phyloP scores from a whole-genome alignment of 1,140 invertebrate genomes.

The Carcinoscorpius rotundicauda region DNA sequence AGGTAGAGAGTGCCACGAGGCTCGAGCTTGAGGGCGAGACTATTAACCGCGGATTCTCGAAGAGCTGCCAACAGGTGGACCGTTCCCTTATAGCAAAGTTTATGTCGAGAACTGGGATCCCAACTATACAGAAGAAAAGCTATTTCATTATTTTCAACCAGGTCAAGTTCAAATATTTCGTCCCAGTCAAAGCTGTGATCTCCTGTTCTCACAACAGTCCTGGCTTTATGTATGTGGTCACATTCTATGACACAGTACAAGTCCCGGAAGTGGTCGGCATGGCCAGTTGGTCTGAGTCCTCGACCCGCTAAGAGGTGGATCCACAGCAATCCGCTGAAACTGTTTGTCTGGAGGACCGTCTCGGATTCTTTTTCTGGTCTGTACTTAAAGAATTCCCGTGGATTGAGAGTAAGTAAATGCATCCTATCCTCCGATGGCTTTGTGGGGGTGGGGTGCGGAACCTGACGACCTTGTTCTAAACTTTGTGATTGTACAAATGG shows the following conservation, averaged over 20 bases:
- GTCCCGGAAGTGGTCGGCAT: conserved; percentile 44
- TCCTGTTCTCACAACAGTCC: conserved; percentile 92
- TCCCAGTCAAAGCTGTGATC: conserved; percentile 99
- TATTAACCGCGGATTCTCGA: conserved; percentile 56
- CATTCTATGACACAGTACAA: conserved; percentile 95
- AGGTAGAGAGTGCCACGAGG: conserved; percentile 89
- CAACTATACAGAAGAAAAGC: conserved; percentile 98
- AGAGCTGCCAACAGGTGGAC: conserved; percentile 70
- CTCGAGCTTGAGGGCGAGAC: conserved; percentile 68
- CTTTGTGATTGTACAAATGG: no score
- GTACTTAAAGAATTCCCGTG: conserved; percentile 22
- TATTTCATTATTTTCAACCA: conserved; percentile 83
- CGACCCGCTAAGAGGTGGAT: conserved; percentile 25
- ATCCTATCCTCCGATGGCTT: conserved; percentile 26
- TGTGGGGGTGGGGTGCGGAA: conserved; percentile 58
- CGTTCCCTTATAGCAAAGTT: conserved; percentile 82
- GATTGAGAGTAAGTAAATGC: conserved; percentile 21
- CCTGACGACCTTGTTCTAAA: conserved; percentile 16
- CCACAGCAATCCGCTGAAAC: conserved; percentile 24
- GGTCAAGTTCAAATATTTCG: conserved; percentile 93
- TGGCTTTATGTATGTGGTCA: conserved; percentile 91
- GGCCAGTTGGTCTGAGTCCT: conserved; percentile 19
- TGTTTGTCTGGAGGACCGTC: conserved; percentile 14
- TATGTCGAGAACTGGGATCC: conserved; percentile 91
- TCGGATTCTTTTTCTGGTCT: conserved; percentile 18